phyloP scores from a whole-genome alignment of 2,113 vertebrate genomes.

The Perca flavescens region DNA sequence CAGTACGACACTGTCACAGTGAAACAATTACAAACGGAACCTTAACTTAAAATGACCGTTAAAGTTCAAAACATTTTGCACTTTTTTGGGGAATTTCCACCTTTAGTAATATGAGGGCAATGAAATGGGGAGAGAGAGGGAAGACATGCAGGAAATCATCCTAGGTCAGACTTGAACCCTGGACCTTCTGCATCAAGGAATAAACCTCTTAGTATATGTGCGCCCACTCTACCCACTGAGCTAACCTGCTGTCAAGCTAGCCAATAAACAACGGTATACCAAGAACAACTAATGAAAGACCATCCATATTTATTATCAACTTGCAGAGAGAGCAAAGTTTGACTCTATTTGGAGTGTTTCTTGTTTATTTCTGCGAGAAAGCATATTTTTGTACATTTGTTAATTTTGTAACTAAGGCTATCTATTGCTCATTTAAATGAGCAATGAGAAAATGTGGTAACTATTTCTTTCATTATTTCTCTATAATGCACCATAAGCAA shows the following conservation, averaged over 20 bases:
- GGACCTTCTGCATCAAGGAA: too few relatives aligned
- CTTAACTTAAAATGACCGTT: background rate
- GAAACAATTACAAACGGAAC: background rate
- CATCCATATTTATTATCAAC: background rate
- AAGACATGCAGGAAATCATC: too few relatives aligned
- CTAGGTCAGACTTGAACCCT: too few relatives aligned
- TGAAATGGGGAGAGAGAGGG: too few relatives aligned
- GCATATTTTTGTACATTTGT: background rate
- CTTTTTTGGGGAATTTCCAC: background rate
- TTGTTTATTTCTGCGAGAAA: background rate
- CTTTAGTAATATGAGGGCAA: too few relatives aligned
- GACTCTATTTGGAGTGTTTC: background rate
- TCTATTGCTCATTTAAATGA: background rate
- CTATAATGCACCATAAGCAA: conserved; percentile 1
- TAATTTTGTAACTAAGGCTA: conserved; percentile 22
- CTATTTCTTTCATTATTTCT: conserved; percentile 7
- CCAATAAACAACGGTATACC: background rate
- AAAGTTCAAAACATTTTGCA: background rate
- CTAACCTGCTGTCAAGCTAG: background rate
- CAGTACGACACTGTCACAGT: background rate
- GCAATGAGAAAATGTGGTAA: conserved; percentile 8
- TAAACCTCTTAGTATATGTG: too few relatives aligned
- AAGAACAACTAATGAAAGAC: background rate
- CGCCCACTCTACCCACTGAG: too few relatives aligned
- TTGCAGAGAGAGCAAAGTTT: conserved; percentile 10